Percentiles rank a stretch among this genome's conserved stretches.
These are phyloP conservation scores for Nematolebias whitei DNA, from an alignment of 2,113 vertebrate species.

Conservation along the genomic window DNA sequence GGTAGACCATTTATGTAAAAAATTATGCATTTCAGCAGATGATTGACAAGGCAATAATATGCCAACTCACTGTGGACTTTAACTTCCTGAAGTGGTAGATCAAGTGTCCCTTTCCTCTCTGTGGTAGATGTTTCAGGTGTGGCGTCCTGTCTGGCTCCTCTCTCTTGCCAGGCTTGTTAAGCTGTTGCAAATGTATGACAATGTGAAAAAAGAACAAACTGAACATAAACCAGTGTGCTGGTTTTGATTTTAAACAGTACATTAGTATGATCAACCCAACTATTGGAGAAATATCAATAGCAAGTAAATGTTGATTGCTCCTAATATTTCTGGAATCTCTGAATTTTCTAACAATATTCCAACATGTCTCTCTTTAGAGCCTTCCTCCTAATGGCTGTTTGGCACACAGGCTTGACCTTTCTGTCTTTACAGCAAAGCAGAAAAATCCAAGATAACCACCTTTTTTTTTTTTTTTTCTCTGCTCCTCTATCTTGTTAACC, in stretches of 20 bases:
- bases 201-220: constrained; percentile 1
- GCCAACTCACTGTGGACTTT: constrained; percentile 16
- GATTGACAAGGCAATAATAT: constrained; percentile 9
- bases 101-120: constrained; percentile 39
- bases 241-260: constrained; percentile 50
- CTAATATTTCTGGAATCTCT: constrained; percentile 43
- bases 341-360: not conserved
- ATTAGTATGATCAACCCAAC: constrained; percentile 45
- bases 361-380: constrained; percentile 1
- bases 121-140: constrained; percentile 16
- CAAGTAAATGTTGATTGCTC: constrained; percentile 59
- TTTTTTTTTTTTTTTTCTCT: constrained; percentile 34
- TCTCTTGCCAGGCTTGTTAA: constrained; percentile 22
- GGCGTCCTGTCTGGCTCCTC: constrained; percentile 21
- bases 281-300: constrained; percentile 41
- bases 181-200: constrained; percentile 30
- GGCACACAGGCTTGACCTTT: constrained; percentile 50
- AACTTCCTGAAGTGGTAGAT: constrained; percentile 41
- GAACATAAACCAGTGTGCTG: constrained; percentile 41
- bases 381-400: constrained; percentile 10
- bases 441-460: constrained; percentile 41
- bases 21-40: constrained; percentile 4
- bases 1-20: constrained; percentile 6
- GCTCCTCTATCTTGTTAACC: constrained; percentile 45
- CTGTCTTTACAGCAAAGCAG: constrained; percentile 28